Percentiles rank a stretch among this genome's conserved stretches.
These are phyloP conservation scores for Chionis minor DNA, from an alignment of 2,113 vertebrate genomes.

Conservation along the genomic window DNA sequence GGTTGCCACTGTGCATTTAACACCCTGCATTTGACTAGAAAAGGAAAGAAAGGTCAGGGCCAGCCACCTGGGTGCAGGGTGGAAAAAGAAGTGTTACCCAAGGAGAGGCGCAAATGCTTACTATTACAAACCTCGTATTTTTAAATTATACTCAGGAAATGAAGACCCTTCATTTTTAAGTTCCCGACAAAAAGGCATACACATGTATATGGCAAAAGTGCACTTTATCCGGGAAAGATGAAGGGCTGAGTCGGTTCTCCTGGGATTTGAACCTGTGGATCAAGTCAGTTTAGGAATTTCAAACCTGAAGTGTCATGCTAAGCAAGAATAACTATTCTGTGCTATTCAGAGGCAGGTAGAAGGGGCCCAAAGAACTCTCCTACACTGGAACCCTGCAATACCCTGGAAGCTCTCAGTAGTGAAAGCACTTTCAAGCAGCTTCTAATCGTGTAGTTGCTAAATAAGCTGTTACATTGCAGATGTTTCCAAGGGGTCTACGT, in stretches of 20 bases:
- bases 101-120: not conserved
- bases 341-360: not conserved
- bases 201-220: not conserved
- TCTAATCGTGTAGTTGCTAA: not conserved
- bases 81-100: not conserved
- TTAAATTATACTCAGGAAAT: not conserved
- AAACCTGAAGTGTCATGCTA: not conserved
- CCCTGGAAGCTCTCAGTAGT: not conserved
- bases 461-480: not conserved
- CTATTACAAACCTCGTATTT: not conserved
- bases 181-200: not conserved
- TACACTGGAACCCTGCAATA: not conserved
- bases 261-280: not conserved
- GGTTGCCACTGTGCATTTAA: not conserved
- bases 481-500: not conserved
- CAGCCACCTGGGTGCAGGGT: not conserved
- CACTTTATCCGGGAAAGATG: not conserved
- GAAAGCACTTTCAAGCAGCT: not conserved
- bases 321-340: not conserved
- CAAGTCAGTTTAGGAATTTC: not conserved
- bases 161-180: not conserved
- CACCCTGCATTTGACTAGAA: not conserved
- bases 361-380: not conserved
- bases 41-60: not conserved
- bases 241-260: not conserved